A percentile compares a stretch with the other conserved stretches of the same genome.
These are phyloP conservation scores for Callochromis pleurospilus DNA, from an alignment of 2,113 vertebrate species.

Conservation along the genomic window DNA sequence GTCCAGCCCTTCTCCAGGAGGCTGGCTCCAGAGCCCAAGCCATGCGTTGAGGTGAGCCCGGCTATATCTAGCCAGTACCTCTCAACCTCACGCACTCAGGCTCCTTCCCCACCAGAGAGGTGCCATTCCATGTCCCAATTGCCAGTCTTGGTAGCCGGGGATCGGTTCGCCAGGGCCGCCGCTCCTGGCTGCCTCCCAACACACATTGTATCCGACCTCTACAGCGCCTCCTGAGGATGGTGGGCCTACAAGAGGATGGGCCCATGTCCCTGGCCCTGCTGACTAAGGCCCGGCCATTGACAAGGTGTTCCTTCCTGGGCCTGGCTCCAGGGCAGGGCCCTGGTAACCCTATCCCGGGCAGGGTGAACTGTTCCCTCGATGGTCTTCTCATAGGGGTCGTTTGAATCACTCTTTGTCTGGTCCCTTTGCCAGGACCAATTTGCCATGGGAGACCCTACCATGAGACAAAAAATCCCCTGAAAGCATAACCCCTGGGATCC, in stretches of 20 bases:
- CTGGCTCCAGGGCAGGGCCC: neutral
- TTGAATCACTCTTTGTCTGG: neutral
- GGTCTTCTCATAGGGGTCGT: neutral
- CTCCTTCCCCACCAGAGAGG: neutral
- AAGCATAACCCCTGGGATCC: neutral
- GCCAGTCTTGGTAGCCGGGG: neutral
- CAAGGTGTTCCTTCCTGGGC: neutral
- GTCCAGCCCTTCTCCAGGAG: neutral
- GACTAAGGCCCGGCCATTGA: neutral
- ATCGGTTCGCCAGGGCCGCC: rapidly evolving
- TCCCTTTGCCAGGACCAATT: neutral
- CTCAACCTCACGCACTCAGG: rapidly evolving
- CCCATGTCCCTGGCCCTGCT: neutral
- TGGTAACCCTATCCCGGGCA: neutral
- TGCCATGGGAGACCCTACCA: neutral
- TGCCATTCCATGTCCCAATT: neutral
- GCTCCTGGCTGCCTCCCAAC: neutral
- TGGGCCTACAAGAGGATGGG: neutral
- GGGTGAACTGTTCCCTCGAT: neutral
- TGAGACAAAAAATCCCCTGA: neutral
- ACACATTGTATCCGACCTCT: neutral
- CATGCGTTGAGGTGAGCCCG: neutral
- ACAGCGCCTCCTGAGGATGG: neutral
- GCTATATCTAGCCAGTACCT: neutral
- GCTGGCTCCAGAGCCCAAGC: neutral